Percentiles rank a stretch among this genome's conserved stretches.
Conservation (phyloP, 2,113 vertebrate species). For the Acrocephalus arundinaceus region DNA sequence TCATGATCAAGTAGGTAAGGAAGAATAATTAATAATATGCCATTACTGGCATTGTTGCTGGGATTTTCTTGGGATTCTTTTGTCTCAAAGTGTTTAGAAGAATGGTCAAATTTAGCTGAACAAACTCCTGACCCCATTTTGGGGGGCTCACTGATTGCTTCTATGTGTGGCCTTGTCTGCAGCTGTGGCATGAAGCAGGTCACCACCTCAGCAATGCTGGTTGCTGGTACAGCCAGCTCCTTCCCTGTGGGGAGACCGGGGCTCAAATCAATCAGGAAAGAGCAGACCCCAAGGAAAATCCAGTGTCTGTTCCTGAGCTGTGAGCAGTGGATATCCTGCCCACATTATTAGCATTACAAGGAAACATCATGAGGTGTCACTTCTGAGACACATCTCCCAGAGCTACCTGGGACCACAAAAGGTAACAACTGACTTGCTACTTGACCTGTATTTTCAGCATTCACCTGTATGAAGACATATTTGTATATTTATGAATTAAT, state of each 20-base stretch:
- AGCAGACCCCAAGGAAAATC: fast-evolving
- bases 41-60: not conserved
- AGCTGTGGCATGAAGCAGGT: not conserved
- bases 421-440: not conserved
- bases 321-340: too few relatives aligned
- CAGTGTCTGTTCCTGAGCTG: not conserved
- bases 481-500: not conserved
- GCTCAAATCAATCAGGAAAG: not conserved
- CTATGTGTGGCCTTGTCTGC: not conserved
- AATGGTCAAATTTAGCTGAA: not conserved
- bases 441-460: not conserved
- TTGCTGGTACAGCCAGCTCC: not conserved
- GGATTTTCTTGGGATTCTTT: not conserved
- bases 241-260: fast-evolving
- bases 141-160: not conserved
- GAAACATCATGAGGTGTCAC: fast-evolving
- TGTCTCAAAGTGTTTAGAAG: not conserved
- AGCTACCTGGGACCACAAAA: not conserved
- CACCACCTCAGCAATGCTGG: not conserved
- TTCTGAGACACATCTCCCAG: not conserved
- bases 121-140: not conserved
- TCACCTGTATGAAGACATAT: not conserved
- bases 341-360: not conserved
- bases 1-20: not conserved
- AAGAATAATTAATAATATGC: not conserved